Evolutionary conservation across 2,888 invertebrate species (phyloP).

Genomic region (Chydorus sphaericus): DNA sequence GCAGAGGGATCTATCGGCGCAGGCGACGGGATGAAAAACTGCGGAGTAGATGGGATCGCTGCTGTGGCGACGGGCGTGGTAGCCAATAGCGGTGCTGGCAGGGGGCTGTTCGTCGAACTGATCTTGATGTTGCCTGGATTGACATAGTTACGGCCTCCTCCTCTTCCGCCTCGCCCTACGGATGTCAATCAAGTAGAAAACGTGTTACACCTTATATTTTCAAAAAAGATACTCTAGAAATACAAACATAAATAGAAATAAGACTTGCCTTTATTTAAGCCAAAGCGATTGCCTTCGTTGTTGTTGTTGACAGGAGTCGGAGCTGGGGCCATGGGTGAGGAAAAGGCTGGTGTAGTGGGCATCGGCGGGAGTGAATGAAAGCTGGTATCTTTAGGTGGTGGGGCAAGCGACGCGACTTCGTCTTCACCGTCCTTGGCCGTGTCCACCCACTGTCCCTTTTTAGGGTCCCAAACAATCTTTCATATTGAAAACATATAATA

Average conservation of each 20-base stretch:
- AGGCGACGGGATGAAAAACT: constrained; percentile 9
- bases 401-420: constrained; percentile 37
- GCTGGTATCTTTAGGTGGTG: constrained; percentile 49
- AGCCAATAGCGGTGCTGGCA: background rate
- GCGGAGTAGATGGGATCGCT: background rate
- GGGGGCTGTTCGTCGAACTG: background rate
- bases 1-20: background rate
- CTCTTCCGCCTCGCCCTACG: background rate
- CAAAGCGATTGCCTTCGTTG: constrained; percentile 27
- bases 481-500: constrained; percentile 8
- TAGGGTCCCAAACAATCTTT: constrained; percentile 88
- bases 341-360: constrained; percentile 6
- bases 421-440: constrained; percentile 53
- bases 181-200: background rate
- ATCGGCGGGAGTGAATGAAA: constrained; percentile 5
- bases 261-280: background rate
- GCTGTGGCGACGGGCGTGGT: background rate
- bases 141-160: background rate
- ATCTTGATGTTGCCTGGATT: constrained; percentile 3
- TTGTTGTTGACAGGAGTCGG: constrained; percentile 20
- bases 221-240: background rate
- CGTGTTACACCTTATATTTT: too few species aligned
- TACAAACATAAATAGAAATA: background rate
- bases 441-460: constrained; percentile 74
- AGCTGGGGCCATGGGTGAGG: constrained; percentile 14